These are phyloP conservation scores for Drosophila hawaiiensis DNA, from an alignment of 2,888 invertebrate species.

Conservation along the genomic window DNA sequence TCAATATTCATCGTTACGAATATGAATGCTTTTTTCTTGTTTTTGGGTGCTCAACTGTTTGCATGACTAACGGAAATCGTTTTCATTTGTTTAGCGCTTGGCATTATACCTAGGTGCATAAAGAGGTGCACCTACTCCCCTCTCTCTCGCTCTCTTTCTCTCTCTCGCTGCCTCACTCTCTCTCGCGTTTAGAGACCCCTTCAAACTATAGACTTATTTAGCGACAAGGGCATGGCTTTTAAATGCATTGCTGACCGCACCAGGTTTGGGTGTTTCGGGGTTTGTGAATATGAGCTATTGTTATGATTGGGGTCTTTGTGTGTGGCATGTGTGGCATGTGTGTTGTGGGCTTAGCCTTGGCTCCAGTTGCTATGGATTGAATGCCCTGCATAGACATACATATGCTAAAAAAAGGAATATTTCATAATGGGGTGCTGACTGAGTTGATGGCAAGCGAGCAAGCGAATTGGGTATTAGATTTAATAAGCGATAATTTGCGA, in stretches of 20 bases:
- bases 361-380: constrained; percentile 4
- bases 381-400: not conserved
- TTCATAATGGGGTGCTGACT: not conserved
- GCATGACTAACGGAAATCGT: constrained; percentile 77
- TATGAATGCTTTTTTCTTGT: not conserved
- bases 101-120: constrained; percentile 29
- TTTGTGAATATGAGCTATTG: constrained; percentile 39
- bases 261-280: constrained; percentile 25
- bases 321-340: constrained; percentile 18
- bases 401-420: not conserved
- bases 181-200: constrained; percentile 42
- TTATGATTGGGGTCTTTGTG: constrained; percentile 32
- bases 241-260: constrained; percentile 62
- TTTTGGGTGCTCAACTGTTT: constrained; percentile 55
- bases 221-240: constrained; percentile 69
- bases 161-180: not conserved
- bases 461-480: not conserved
- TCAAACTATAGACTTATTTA: constrained; percentile 50
- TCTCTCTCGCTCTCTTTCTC: not conserved
- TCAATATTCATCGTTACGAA: not conserved
- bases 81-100: constrained; percentile 75
- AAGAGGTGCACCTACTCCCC: constrained; percentile 4
- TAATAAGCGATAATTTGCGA: not conserved
- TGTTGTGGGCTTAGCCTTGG: constrained; percentile 42
- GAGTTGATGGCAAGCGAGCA: not conserved